Evolutionary conservation across 2,113 vertebrate species (phyloP).

Genomic region (Sialia sialis): DNA sequence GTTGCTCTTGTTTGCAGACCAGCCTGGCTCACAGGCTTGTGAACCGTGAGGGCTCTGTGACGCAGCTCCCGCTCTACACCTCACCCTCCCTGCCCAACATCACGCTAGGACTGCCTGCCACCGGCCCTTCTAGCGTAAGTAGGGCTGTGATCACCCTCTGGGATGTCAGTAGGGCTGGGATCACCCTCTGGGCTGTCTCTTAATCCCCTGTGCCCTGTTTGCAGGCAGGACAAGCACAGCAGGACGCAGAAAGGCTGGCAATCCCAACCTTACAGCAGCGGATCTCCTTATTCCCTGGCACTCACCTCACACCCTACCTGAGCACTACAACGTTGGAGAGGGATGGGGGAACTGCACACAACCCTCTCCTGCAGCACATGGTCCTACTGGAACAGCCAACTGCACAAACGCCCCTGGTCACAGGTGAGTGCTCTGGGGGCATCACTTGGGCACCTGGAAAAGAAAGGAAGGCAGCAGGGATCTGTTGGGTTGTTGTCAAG

Average conservation of each 20-base stretch:
- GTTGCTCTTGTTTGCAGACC: slow-evolving; percentile 68
- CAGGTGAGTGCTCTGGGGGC: slow-evolving; percentile 69
- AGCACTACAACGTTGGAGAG: slow-evolving; percentile 82
- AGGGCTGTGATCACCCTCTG: neutral
- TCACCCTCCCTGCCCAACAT: slow-evolving; percentile 98
- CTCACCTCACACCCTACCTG: slow-evolving; percentile 91
- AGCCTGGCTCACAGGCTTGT: slow-evolving; percentile 87
- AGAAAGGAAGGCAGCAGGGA: neutral
- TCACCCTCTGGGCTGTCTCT: neutral
- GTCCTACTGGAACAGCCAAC: slow-evolving; percentile 89
- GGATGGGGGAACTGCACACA: slow-evolving; percentile 81
- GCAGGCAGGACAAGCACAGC: slow-evolving; percentile 83
- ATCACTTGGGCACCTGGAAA: neutral
- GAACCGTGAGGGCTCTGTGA: slow-evolving; percentile 83
- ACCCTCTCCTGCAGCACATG: slow-evolving; percentile 93
- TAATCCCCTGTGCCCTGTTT: neutral
- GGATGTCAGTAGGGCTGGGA: no score
- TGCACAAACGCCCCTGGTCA: slow-evolving; percentile 83
- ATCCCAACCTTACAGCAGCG: slow-evolving; percentile 84
- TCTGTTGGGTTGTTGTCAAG: neutral
- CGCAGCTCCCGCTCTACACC: slow-evolving; percentile 92
- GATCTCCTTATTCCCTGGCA: slow-evolving; percentile 84
- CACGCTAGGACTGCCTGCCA: slow-evolving; percentile 92
- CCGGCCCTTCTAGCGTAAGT: slow-evolving; percentile 88
- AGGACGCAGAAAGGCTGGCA: slow-evolving; percentile 83